Conservation (phyloP, 2,888 invertebrate genomes). For the Bimastos eiseni region DNA sequence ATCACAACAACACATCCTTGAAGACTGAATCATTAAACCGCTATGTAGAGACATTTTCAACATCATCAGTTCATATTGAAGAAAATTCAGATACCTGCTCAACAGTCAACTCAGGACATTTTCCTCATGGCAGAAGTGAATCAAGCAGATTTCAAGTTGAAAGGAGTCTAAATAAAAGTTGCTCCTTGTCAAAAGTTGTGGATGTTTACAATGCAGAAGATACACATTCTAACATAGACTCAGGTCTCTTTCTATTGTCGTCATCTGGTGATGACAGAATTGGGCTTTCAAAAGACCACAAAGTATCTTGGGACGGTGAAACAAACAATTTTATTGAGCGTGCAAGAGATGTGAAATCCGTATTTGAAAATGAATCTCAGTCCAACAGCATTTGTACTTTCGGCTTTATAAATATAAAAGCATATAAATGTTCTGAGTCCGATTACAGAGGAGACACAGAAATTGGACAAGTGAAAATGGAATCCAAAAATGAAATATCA, state of each 20-base stretch:
- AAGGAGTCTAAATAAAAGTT: background rate
- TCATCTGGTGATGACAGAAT: background rate
- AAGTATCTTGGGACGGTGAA: background rate
- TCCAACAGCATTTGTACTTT: background rate
- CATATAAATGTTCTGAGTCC: background rate
- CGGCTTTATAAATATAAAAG: background rate
- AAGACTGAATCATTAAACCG: background rate
- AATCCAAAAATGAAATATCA: background rate
- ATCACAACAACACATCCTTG: background rate
- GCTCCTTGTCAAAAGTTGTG: background rate
- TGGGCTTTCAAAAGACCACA: background rate
- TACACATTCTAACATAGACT: background rate
- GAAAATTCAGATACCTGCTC: background rate
- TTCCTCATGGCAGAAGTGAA: background rate
- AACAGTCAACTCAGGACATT: background rate
- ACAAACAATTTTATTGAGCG: conserved; percentile 2
- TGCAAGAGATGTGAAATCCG: background rate
- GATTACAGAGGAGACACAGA: background rate
- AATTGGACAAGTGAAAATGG: background rate
- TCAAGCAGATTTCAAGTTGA: background rate
- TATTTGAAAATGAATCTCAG: background rate
- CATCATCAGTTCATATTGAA: background rate
- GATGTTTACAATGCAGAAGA: background rate
- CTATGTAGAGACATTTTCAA: background rate
- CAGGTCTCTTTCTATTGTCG: background rate